Conservation (phyloP, 1,140 invertebrate species). For the Anastatus disparis region DNA sequence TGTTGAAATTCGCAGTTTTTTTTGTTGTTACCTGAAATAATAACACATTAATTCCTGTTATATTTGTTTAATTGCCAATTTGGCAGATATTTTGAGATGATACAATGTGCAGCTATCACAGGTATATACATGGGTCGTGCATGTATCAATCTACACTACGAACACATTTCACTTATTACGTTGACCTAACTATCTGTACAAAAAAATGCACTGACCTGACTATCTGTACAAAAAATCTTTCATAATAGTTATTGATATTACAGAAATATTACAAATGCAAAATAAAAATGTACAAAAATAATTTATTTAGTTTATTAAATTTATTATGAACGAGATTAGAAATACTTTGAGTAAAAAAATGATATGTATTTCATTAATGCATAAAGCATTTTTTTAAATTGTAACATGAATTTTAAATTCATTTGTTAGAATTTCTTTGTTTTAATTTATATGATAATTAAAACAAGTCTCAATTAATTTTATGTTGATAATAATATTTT, state of each 20-base stretch:
- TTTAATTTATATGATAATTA: no score
- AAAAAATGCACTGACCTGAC: no score
- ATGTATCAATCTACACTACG: constrained; percentile 30
- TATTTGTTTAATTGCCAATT: constrained; percentile 26
- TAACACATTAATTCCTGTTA: constrained; percentile 23
- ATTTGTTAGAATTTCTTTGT: no score
- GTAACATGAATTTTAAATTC: background rate
- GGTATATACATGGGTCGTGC: constrained; percentile 28
- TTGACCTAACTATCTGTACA: constrained; percentile 26
- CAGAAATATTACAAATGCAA: no score
- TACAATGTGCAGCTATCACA: constrained; percentile 39
- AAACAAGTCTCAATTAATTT: no score
- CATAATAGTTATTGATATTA: no score
- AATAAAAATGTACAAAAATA: no score
- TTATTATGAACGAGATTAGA: background rate
- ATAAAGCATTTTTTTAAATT: background rate
- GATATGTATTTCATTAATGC: background rate
- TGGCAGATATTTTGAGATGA: constrained; percentile 15
- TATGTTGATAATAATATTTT: no score
- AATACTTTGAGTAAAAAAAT: background rate
- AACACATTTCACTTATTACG: constrained; percentile 10
- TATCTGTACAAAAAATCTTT: no score
- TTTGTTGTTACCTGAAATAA: constrained; percentile 34
- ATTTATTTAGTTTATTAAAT: no score
- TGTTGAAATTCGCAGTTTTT: constrained; percentile 5